Evolutionary conservation across 2,888 invertebrate species (phyloP), one percentile per base, ranked within the genome.

Genomic region (Rhagonycha lutea): DNA sequence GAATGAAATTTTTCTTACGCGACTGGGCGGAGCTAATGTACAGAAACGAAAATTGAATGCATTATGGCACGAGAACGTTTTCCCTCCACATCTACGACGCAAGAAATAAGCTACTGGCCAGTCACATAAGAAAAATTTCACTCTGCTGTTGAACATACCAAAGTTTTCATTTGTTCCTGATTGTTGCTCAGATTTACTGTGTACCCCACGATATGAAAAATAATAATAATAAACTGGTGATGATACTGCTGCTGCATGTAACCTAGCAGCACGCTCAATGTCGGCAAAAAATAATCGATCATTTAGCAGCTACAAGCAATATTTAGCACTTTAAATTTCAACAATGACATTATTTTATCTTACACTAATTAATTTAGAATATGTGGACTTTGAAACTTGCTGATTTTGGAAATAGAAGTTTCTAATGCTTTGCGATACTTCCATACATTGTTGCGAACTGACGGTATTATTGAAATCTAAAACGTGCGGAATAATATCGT

Each of bases 171-270:
- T 86, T 10, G 90, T 90, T 0, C 86, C 82, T 0, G 91, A 89
- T 84, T 92, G 87, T 9, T 86, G n/a, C 70, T 91, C 88, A 2
- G 91, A 91, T 12, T 91, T 84, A 81, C 94, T 94, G 73, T 86
- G 83, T n/a, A 87, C 86, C 0, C 91, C 91, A 69, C 91, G 89
- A 86, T 91, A 92, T 4, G 90, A 87, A 84, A 92, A 94, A n/a
- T 91, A 88, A 84, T 93, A 94, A 75, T 91, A 88, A 86, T 91
- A 92, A 3, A 92, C 90, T 0, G 93, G 91, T 78, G 91, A 90
- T 12, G 89, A 87, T 1, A 90, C 90, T 61, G 87, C 87, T 14
- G 86, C 83, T 0, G 92, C 90, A 82, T 93, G 93, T 68, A 92
- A 81, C 79, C 90, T 89, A 0, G 92, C 90, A n/a, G 92, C 87